Percentiles rank a stretch among this genome's conserved stretches.
phyloP scores from a whole-genome alignment of 2,113 vertebrate genomes.

The Cromileptes altivelis region DNA sequence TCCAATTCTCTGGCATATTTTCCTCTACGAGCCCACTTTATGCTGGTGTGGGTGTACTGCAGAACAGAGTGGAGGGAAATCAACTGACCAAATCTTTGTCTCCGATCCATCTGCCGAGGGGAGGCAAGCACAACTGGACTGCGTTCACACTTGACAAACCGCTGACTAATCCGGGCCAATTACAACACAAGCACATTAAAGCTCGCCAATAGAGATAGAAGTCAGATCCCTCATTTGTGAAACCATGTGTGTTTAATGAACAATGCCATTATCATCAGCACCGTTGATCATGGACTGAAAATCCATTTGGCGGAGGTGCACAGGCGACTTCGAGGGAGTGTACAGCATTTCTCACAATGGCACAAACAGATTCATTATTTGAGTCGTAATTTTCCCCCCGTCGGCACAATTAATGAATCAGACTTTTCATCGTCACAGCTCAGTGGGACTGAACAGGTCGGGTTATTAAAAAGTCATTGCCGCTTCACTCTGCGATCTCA shows the following conservation, averaged over 20 bases:
- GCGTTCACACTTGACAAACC: conserved; percentile 66
- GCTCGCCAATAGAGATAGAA: conserved; percentile 50
- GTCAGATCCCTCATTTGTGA: conserved; percentile 73
- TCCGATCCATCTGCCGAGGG: conserved; percentile 65
- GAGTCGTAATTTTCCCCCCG: conserved; percentile 59
- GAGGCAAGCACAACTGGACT: conserved; percentile 54
- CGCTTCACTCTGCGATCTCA: conserved; percentile 66
- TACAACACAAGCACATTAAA: conserved; percentile 59
- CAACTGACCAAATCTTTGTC: conserved; percentile 60
- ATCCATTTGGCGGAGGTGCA: conserved; percentile 47
- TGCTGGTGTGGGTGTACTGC: conserved; percentile 30
- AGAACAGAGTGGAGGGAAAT: conserved; percentile 51
- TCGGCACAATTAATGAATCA: conserved; percentile 76
- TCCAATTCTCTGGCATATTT: conserved; percentile 60
- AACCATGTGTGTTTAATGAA: conserved; percentile 75
- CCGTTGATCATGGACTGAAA: conserved; percentile 45
- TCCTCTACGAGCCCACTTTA: conserved; percentile 45
- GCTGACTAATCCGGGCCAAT: conserved; percentile 77
- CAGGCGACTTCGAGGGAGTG: conserved; percentile 30
- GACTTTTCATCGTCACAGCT: conserved; percentile 69
- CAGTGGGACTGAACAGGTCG: conserved; percentile 69
- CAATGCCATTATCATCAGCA: conserved; percentile 61
- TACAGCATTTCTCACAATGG: conserved; percentile 36
- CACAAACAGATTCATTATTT: conserved; percentile 74
- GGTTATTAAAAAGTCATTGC: conserved; percentile 82